These are phyloP conservation scores for Trachymyrmex cornetzi DNA, from an alignment of 1,140 invertebrate species.

Conservation along the genomic window DNA sequence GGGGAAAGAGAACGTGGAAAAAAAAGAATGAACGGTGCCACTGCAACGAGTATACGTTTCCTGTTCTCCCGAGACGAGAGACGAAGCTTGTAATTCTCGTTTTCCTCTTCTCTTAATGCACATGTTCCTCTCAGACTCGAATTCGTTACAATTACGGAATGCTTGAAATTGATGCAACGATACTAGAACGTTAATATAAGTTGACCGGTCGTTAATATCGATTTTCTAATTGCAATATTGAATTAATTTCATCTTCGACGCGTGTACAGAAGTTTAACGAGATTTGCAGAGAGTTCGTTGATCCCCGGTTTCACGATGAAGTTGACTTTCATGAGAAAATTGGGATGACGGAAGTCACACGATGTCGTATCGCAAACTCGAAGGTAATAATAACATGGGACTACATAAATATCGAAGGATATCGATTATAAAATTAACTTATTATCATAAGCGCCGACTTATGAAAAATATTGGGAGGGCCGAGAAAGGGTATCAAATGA, in stretches of 20 bases:
- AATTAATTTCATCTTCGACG: constrained; percentile 24
- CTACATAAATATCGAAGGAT: constrained; percentile 24
- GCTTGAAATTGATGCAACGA: background rate
- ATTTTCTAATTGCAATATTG: constrained; percentile 30
- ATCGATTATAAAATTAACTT: background rate
- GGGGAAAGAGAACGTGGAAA: background rate
- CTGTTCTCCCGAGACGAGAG: background rate
- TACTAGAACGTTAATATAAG: constrained; percentile 10
- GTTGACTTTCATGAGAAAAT: constrained; percentile 20
- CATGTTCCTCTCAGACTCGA: background rate
- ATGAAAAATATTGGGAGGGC: too few relatives aligned
- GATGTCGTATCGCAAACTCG: background rate
- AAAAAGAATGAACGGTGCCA: constrained; percentile 24
- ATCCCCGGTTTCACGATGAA: background rate
- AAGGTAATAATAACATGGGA: background rate
- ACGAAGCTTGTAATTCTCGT: constrained; percentile 48
- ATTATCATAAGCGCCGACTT: too few relatives aligned
- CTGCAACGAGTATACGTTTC: constrained; percentile 18
- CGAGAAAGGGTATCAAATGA: too few relatives aligned
- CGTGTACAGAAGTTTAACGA: constrained; percentile 35
- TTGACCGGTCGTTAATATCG: background rate
- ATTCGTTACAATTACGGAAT: background rate
- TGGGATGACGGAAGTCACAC: background rate
- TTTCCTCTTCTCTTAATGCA: constrained; percentile 37
- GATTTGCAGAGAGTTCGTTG: background rate